A percentile compares a stretch with the other conserved stretches of the same genome.
Evolutionary conservation across 2,888 invertebrate species (phyloP).

Genomic region (Diaprepes abbreviatus): DNA sequence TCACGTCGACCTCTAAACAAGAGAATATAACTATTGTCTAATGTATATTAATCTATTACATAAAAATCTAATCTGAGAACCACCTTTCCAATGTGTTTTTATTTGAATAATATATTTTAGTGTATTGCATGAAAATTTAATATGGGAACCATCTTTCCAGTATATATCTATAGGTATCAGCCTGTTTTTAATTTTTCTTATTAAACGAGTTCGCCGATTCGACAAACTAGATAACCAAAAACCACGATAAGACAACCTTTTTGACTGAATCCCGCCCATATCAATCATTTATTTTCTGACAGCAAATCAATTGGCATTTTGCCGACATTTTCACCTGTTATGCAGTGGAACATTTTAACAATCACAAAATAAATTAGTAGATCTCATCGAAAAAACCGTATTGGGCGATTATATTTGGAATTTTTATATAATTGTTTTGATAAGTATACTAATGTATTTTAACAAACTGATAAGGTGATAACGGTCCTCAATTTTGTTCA

Average conservation of each 20-base stretch:
- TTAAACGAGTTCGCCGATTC: conserved; percentile 17
- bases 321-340: conserved; percentile 65
- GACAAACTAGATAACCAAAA: conserved; percentile 27
- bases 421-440: conserved; percentile 37
- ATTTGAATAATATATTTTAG: too few relatives aligned
- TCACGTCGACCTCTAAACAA: too few relatives aligned
- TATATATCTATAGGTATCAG: background rate
- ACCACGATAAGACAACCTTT: conserved; percentile 29
- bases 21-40: too few relatives aligned
- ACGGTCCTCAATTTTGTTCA: conserved; percentile 30
- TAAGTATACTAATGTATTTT: conserved; percentile 28
- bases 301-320: conserved; percentile 61
- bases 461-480: conserved; percentile 32
- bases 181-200: conserved; percentile 9
- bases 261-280: conserved; percentile 56
- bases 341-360: conserved; percentile 32
- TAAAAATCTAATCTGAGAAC: too few relatives aligned
- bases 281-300: conserved; percentile 64
- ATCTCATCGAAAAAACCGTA: background rate
- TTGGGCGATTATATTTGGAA: conserved; percentile 24
- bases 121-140: too few relatives aligned
- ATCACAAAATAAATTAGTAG: conserved; percentile 3
- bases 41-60: too few relatives aligned
- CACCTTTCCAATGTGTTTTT: too few relatives aligned
- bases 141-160: too few relatives aligned